These are phyloP conservation scores for Camelus dromedarius DNA, from an alignment of 2,113 vertebrate species.

Conservation along the genomic window DNA sequence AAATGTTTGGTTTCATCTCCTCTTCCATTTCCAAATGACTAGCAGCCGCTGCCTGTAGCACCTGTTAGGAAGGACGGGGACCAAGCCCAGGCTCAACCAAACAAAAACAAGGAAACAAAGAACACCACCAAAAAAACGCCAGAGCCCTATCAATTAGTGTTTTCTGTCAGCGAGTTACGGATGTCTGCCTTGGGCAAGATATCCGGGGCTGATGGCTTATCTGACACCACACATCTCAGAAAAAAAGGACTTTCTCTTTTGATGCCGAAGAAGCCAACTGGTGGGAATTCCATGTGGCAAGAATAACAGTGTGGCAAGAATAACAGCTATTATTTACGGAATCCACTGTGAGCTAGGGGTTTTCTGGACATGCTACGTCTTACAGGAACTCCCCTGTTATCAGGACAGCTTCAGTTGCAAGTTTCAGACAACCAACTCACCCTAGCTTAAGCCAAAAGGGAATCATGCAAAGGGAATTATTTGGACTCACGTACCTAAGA, in stretches of 20 bases:
- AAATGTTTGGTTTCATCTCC: constrained; percentile 59
- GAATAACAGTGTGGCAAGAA: too few species aligned
- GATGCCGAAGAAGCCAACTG: not conserved
- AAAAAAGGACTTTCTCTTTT: not conserved
- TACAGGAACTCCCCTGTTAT: not conserved
- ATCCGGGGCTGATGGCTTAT: not conserved
- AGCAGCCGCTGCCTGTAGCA: not conserved
- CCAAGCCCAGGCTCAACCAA: not conserved
- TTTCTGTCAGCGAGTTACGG: not conserved
- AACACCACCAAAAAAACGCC: not conserved
- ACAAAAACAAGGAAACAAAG: not conserved
- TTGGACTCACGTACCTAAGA: not conserved
- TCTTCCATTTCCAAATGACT: constrained; percentile 58
- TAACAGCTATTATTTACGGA: not conserved
- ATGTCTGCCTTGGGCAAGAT: not conserved
- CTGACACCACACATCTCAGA: not conserved
- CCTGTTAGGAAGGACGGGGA: not conserved
- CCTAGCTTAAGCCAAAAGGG: not conserved
- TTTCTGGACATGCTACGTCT: not conserved
- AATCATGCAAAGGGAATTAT: not conserved
- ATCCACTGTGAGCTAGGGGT: not conserved
- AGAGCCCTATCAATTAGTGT: not conserved
- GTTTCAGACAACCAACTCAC: not conserved
- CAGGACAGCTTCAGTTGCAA: not conserved
- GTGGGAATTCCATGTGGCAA: not conserved